A percentile compares a stretch with the other conserved stretches of the same genome.
Evolutionary conservation across 2,888 invertebrate species (phyloP).

Genomic region (Tiphia femorata): DNA sequence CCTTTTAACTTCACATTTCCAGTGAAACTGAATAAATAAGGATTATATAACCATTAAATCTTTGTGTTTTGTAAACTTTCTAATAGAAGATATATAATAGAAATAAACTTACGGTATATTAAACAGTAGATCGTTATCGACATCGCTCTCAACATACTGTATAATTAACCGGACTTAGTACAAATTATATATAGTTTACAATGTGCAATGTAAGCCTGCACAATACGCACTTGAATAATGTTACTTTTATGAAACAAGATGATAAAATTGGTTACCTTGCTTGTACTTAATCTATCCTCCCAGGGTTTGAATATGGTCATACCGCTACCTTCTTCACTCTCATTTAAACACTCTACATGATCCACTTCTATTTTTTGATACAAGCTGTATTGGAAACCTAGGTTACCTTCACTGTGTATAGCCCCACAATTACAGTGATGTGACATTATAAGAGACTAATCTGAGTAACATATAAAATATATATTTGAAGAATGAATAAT

Average conservation of each 20-base stretch:
- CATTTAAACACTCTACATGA: constrained; percentile 92
- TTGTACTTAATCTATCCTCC: constrained; percentile 85
- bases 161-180: constrained; percentile 17
- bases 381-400: constrained; percentile 85
- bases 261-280: constrained; percentile 76
- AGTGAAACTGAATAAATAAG: constrained; percentile 76
- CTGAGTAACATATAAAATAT: not conserved
- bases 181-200: constrained; percentile 6
- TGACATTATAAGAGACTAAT: constrained; percentile 40
- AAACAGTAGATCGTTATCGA: constrained; percentile 94
- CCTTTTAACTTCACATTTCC: constrained; percentile 97
- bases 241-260: not conserved
- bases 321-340: constrained; percentile 87
- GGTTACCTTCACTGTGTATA: constrained; percentile 69
- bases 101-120: constrained; percentile 84
- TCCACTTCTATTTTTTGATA: constrained; percentile 90
- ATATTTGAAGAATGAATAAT: not conserved
- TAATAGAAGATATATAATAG: constrained; percentile 13
- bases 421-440: constrained; percentile 55
- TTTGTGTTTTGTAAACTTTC: not conserved
- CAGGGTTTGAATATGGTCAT: constrained; percentile 92
- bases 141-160: constrained; percentile 96
- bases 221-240: too few species aligned
- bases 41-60: not conserved
- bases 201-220: not conserved